Evolutionary conservation across 2,888 invertebrate genomes (phyloP).

Genomic region (Laothoe populi): DNA sequence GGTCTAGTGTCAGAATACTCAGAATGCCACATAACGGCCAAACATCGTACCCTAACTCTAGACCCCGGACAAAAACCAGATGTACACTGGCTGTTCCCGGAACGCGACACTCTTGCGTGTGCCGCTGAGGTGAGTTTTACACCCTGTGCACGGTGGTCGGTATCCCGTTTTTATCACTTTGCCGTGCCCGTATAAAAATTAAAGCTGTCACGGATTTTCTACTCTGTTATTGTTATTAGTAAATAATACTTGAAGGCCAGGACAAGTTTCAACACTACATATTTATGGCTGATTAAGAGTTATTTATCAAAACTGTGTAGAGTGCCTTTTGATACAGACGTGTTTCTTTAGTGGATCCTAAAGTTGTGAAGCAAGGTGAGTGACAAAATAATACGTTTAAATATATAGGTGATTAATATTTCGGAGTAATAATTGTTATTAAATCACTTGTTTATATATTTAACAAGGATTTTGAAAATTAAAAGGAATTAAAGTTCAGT

Average conservation of each 20-base stretch:
- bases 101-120: too few species aligned
- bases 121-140: too few species aligned
- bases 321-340: slow-evolving; percentile 23
- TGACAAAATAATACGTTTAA: neutral
- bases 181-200: neutral
- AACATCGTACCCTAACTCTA: too few species aligned
- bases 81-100: too few species aligned
- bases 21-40: too few species aligned
- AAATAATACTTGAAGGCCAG: slow-evolving; percentile 5
- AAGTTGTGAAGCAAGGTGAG: neutral
- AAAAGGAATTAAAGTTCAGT: too few species aligned
- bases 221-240: neutral
- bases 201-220: neutral
- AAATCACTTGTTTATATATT: too few species aligned
- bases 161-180: too few species aligned
- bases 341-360: slow-evolving; percentile 19
- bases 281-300: slow-evolving; percentile 7
- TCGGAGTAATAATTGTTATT: neutral
- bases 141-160: too few species aligned
- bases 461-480: too few species aligned
- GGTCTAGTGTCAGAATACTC: too few species aligned
- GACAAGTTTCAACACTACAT: slow-evolving; percentile 9
- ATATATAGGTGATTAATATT: neutral
- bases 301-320: slow-evolving; percentile 21
- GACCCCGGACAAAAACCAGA: too few species aligned